phyloP scores from a whole-genome alignment of 1,140 invertebrate species.

The Lucilia sericata region DNA sequence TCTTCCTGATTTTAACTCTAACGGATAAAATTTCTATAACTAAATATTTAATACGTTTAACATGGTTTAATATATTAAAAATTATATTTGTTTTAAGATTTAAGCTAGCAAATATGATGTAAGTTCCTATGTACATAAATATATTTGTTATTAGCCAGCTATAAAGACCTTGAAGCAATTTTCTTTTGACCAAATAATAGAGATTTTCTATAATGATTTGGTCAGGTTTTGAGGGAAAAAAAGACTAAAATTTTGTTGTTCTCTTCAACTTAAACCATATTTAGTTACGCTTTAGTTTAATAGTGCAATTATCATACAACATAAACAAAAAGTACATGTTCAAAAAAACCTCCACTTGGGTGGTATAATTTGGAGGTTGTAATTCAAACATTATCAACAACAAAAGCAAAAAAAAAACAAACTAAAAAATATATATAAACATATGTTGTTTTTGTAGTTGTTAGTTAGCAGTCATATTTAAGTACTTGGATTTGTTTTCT shows the following conservation, averaged over 20 bases:
- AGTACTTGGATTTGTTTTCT: background rate
- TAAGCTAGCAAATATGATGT: background rate
- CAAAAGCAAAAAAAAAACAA: background rate
- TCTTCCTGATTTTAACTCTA: background rate
- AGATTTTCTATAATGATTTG: constrained; percentile 21
- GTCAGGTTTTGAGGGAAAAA: background rate
- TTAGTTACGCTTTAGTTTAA: constrained; percentile 16
- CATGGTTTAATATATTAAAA: background rate
- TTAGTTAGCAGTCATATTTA: no score
- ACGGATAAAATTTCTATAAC: background rate
- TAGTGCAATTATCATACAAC: background rate
- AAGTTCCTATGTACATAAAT: no score
- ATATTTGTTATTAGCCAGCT: background rate
- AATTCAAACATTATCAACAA: constrained; percentile 7
- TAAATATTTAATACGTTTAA: background rate
- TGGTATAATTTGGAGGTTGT: constrained; percentile 7
- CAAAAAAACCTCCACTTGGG: background rate
- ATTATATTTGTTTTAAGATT: background rate
- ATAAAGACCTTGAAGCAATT: background rate
- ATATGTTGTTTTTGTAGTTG: background rate
- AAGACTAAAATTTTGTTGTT: background rate
- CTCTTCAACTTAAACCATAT: background rate
- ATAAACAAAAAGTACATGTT: background rate
- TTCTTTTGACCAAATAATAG: constrained; percentile 16
- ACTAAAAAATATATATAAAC: no score